Evolutionary conservation across 2,888 invertebrate genomes (phyloP), one percentile per base, ranked within the genome.

Genomic region (Mamestra brassicae): DNA sequence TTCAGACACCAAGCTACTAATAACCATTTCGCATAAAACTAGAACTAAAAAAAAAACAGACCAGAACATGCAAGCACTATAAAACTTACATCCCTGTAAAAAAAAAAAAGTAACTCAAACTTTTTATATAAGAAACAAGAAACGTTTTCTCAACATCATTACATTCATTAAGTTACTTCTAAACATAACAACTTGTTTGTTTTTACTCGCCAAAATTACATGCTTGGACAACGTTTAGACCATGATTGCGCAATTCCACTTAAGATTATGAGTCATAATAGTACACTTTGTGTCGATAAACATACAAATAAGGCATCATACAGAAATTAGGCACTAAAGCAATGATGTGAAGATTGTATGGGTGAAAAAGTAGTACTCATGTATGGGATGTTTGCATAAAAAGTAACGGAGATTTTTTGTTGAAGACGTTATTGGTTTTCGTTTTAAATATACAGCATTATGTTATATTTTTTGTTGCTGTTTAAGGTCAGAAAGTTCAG

Each of bases 191-290:
- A 78, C 71, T 85, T 91, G 89, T 93, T 92, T 93, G 92, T 92
- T 93, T 94, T 94, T 92, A 93, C 92, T 87, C 84, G 87, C 85
- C 85, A 68, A 94, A 94, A 95, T 95, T 93, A 95, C 88, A 94
- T 85, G 88, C 87, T 90, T 89, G 81, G 88, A 88, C 87, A 91
- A 78, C 88, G 89, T 90, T 92, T 90, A 89, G 85, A 84, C 82
- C 85, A 55, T 89, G 89, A 91, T 93, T 92, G 90, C 88, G 89
- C 90, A 89, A 88, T 89, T 65, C 85, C 84, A 88, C 87, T 90
- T 89, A 91, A 88, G 87, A 92, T 94, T 93, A 94, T 88, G 92
- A 92, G 91, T 87, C 85, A 85, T 94, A 94, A 95, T 95, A 84
- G 89, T 91, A 90, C 90, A 92, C 88, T 87, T 89, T 87, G 84